Evolutionary conservation across 2,797 vertebrate genomes (phyloP), one percentile per base, ranked within the genome.

Genomic region (Natrix natrix): DNA sequence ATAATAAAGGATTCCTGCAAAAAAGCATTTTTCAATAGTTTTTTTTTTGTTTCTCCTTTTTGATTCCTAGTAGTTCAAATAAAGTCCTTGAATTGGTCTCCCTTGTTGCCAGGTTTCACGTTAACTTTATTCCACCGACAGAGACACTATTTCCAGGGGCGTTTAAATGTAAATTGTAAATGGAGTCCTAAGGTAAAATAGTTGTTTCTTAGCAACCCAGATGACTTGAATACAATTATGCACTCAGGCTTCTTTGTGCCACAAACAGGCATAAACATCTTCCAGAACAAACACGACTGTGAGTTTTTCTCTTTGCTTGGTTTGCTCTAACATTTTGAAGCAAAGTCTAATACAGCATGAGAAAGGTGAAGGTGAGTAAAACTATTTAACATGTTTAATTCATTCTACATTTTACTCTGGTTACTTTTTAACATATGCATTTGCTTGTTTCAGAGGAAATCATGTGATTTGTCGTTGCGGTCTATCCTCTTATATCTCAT

Each of bases 171-270:
- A 94, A 96, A 96, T 94, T 93, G 92, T 95, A 94, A 96, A 92
- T 96, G 91, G 87, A 96, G 66, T 95, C 93, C 94, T 94, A 95
- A 92, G 95, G 95, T 94, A 96, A 95, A 96, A 95, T 91, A 16
- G 12, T 91, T 32, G 97, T 98, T 95, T 96, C 97, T 97, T 97
- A 97, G 97, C 96, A 97, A 97, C 97, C 91, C 90, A 94, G 90
- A 94, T 93, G 94, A 90, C 52, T 87, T 93, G 92, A 93, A 89
- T 92, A 88, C 54, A 91, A 93, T 95, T 94, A 92, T 93, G 93
- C 88, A 91, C 94, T 94, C 91, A 89, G 78, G 37, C n/a, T 95
- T 88, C 94, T 96, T 94, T 88, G 37, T 87, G 94, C 91, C 93
- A 88, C 63, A 86, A 91, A 93, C 20, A 96, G 95, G 90, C 93